Evolutionary conservation across 2,113 vertebrate species (phyloP).

Genomic region (Scytalopus superciliaris): DNA sequence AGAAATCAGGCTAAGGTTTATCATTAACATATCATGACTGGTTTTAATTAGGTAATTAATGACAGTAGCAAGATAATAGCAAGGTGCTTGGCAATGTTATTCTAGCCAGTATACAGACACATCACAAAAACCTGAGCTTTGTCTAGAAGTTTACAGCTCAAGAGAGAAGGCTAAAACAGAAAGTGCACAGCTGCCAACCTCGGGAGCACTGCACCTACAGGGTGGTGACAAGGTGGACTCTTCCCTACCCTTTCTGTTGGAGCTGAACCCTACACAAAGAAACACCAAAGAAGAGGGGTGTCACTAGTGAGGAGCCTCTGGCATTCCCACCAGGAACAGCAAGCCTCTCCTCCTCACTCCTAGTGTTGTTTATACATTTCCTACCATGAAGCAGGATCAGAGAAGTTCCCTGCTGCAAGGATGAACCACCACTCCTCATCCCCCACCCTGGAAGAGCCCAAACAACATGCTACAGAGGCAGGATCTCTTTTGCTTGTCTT

Average conservation of each 20-base stretch:
- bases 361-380: not conserved
- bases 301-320: not conserved
- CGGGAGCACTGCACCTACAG: not conserved
- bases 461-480: not conserved
- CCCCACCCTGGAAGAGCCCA: not conserved
- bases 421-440: not conserved
- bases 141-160: not conserved
- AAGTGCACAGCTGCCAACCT: not conserved
- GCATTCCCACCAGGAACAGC: not conserved
- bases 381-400: not conserved
- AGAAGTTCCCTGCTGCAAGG: not conserved
- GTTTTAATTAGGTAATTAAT: conserved; percentile 33
- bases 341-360: not conserved
- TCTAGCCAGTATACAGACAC: not conserved
- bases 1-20: not conserved
- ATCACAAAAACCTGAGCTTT: not conserved
- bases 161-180: not conserved
- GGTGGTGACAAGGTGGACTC: not conserved
- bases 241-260: not conserved
- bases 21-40: not conserved
- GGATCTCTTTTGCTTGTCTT: not conserved
- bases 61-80: not conserved
- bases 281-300: not conserved
- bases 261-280: rapidly evolving
- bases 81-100: not conserved